Evolutionary conservation across 2,797 vertebrate species (phyloP).

Genomic region (Takifugu ocellatus): DNA sequence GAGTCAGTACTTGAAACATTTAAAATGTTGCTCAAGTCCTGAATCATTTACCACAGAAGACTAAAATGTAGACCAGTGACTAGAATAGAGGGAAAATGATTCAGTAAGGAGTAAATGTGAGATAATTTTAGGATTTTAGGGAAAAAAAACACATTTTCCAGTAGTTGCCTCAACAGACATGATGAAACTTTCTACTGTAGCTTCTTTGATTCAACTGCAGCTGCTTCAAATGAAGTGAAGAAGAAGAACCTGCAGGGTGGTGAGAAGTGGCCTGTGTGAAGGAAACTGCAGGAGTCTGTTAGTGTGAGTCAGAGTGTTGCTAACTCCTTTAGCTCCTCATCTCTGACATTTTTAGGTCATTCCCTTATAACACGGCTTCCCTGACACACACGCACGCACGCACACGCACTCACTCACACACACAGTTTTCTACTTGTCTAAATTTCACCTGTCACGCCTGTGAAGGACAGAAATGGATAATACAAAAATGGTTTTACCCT

Average conservation of each 20-base stretch:
- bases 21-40: no score
- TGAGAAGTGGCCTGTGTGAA: not conserved
- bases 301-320: constrained; percentile 1
- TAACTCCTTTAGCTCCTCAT: constrained; percentile 36
- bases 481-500: not conserved
- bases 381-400: constrained; percentile 2
- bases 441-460: constrained; percentile 2
- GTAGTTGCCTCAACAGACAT: no score
- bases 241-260: constrained; percentile 34
- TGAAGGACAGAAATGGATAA: not conserved
- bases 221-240: constrained; percentile 30
- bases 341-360: constrained; percentile 57
- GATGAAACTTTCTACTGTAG: not conserved
- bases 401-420: no score
- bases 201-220: constrained; percentile 15
- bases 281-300: not conserved
- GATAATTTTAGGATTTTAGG: no score
- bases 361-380: constrained; percentile 35
- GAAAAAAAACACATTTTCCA: no score
- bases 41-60: no score
- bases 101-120: no score
- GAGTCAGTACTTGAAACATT: no score
- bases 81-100: no score
- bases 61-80: no score
- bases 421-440: no score